Evolutionary conservation across 2,797 vertebrate species (phyloP), one percentile per base, ranked within the genome.

Genomic region (Sebastes diploproa): DNA sequence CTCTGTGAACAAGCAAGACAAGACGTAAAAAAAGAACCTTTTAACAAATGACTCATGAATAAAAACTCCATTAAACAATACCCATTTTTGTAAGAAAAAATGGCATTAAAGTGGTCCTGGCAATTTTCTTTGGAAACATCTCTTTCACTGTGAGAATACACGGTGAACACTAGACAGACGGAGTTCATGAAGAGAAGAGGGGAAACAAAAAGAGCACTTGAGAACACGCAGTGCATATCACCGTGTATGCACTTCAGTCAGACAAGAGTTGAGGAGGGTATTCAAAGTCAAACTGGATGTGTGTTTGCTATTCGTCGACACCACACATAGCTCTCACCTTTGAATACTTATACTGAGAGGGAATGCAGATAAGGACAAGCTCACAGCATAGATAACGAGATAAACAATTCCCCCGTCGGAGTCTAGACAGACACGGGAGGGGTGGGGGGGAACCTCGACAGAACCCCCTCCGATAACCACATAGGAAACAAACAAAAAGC

Each of bases 271-370:
- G 67, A 84, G 76, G 77, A 82, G 84, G 82, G 94, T 94, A 95
- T 94, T 95, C 93, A 93, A 93, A 94, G 93, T 94, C 88, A 94
- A 90, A 94, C 85, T 54, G 86, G 79, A 92, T 93, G 93, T 94
- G 92, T 92, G 91, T 91, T 91, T 91, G 87, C 81, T 75, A 74
- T 76, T 88, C 83, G 42, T 87, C 87, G 73, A 72, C 85, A 83
- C 87, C 86, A 93, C 90, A 91, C 90, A 92, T 86, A 60, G 82
- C 84, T 89, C 87, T 83, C 75, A 88, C 84, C 85, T 94, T 93
- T 91, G 91, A 91, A 93, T 92, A 94, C 86, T 70, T 86, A 55
- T 46, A 84, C 86, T 52, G 78, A 83, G 89, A 91, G 88, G 91
- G 84, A 93, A 94, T 94, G 91, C 89, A 94, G 90, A 92, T 85